Base-by-base conservation (phyloP, 2,888 invertebrate genomes). In the Liopterus haemorrhoidalis region DNA sequence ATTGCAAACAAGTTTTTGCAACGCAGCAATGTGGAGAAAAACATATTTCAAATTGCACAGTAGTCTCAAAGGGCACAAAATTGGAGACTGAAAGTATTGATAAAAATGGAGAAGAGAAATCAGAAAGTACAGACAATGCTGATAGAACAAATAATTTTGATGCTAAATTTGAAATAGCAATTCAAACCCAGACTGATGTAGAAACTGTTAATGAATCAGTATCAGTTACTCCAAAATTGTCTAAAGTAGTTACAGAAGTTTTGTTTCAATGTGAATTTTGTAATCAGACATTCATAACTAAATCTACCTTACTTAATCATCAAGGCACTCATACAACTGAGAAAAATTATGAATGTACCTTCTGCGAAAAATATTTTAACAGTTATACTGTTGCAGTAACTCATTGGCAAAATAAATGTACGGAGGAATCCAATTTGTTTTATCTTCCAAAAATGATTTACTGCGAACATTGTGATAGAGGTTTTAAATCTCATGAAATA, bases 221-320 rank as follows among this genome's bases (percentile, higher is more conserved):
- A 24, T 31, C 36, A 8, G 14, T 15, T 11, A 38, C 36, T 2
- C 36, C 49, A 6, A 50, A 52, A 32, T 41, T 51, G 22, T 31
- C 49, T 8, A 66, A 64, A 54, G 62, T 67, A 19, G 53, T 63
- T n/a, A 68, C 68, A 0, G 68, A 69, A 51, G 54, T 68, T 16
- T 49, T 78, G 4, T 61, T 75, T 20, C 78, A 78, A 56, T 79
- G 79, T 49, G 78, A 79, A 59, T 79, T 74, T 55, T 79, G 79
- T 54, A 78, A 77, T 53, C 70, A 71, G 28, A 68, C 74, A 0
- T 79, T 75, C 53, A 69, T 71, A 0, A 74, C 77, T 35, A 68
- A 71, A 31, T 66, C 68, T 1, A 63, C 68, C 30, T 55, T 79
- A 20, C 56, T 70, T 8, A 54, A 56, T 22, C 74, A 74, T 50